Conservation (phyloP, 2,113 vertebrate genomes). For the Melospiza georgiana region DNA sequence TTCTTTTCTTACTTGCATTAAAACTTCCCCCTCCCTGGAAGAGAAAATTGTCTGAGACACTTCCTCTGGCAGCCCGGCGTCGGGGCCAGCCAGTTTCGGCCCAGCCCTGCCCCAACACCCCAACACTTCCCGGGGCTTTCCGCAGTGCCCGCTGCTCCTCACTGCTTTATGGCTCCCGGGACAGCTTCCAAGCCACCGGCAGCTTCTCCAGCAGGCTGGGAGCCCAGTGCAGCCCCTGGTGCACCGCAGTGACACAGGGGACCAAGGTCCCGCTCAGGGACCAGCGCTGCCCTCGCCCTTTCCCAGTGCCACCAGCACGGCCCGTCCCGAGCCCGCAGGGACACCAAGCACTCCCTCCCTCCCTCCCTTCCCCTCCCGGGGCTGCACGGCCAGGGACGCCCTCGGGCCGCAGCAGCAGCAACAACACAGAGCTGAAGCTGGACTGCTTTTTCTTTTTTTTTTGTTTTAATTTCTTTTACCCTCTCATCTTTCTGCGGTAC, state of each 20-base stretch:
- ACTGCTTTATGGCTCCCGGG: rapidly evolving
- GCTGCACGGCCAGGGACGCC: rapidly evolving
- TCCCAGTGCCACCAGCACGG: too few relatives aligned
- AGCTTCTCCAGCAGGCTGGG: background rate
- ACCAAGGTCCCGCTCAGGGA: background rate
- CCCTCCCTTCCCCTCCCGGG: background rate
- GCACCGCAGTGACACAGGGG: rapidly evolving
- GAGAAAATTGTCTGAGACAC: background rate
- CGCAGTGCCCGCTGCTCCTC: rapidly evolving
- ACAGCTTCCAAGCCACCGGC: rapidly evolving
- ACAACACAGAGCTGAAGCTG: background rate
- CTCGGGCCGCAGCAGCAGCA: background rate
- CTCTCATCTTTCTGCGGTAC: background rate
- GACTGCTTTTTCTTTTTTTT: too few relatives aligned
- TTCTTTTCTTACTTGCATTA: background rate
- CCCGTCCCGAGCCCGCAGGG: background rate
- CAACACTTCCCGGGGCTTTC: rapidly evolving
- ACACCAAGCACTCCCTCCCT: background rate
- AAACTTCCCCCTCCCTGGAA: background rate
- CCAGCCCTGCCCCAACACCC: background rate
- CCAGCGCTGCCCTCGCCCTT: rapidly evolving
- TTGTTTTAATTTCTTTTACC: background rate
- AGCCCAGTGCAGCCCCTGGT: rapidly evolving
- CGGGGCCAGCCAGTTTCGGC: background rate
- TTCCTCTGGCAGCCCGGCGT: rapidly evolving